Base-by-base conservation (phyloP, 2,888 invertebrate genomes). In the Cecidostiba fungosa region DNA sequence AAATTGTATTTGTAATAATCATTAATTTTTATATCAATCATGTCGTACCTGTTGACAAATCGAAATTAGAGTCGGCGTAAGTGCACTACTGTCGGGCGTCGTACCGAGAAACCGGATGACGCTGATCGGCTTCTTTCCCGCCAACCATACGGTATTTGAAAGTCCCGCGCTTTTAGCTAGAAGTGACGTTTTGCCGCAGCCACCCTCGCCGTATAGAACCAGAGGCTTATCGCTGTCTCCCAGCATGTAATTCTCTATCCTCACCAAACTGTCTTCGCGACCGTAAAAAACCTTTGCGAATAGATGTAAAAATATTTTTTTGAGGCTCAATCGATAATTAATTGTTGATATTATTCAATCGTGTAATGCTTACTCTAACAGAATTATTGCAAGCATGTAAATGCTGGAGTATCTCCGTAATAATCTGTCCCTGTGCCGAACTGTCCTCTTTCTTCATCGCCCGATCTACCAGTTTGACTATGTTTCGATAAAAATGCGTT, bases 381-480 rank as follows among this genome's bases (percentile, higher is more conserved):
- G 98, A 98, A 94, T 98, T 98, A 91, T 97, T 98, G 92, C 98
- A 98, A 14, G 98, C 98, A 92, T 99, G 99, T 78, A 99, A 95
- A 94, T 99, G 99, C 93, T 99, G 98, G 78, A 98, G 94, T 87
- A 98, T 97, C 94, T 98, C 98, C 0, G 98, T 98, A 85, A 98
- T 97, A 89, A 98, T 98, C 93, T 98, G 97, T 16, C 98, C 98
- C 92, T 98, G 98, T 16, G 98, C 97, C 88, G 98, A 97, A 88
- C 97, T 97, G 94, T 98, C 98, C 94, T 99, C 98, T 93, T 98
- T 98, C 81, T 98, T 95, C 98, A 99, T 98, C 0, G 98, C 99
- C 89, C 97, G 95, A 93, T 99, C 98, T 0, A 99, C 98, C 19
- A 99, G 95, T 91, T 98, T 98, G 1, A 97, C 95, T 87, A 99